phyloP scores from a whole-genome alignment of 2,888 invertebrate genomes.

The Aplocera efformata region DNA sequence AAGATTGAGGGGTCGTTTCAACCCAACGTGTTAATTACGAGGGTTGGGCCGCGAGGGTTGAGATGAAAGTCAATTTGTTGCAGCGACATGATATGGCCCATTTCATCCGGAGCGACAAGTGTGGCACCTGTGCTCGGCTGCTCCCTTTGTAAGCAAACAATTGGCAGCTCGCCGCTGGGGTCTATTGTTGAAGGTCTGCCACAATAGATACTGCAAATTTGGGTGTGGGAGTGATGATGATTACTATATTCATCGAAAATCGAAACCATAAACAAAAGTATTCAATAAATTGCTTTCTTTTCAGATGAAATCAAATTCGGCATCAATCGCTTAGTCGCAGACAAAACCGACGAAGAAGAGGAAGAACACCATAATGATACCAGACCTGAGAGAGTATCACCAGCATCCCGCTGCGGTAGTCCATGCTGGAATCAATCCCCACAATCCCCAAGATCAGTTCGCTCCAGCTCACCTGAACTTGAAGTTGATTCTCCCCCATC shows the following conservation, averaged over 20 bases:
- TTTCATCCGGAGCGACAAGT: conserved; percentile 79
- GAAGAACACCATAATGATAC: conserved; percentile 69
- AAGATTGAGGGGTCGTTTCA: conserved; percentile 67
- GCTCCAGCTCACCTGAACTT: conserved; percentile 84
- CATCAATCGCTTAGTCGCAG: conserved; percentile 87
- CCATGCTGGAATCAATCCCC: conserved; percentile 78
- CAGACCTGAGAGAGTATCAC: conserved; percentile 62
- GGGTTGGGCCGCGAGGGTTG: conserved; percentile 71
- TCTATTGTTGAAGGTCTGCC: conserved; percentile 38
- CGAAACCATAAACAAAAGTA: conserved; percentile 1
- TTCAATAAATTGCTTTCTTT: conserved; percentile 26
- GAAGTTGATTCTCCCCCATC: conserved; percentile 89
- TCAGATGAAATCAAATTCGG: conserved; percentile 92
- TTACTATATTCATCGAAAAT: conserved; percentile 16
- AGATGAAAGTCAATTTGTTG: conserved; percentile 83
- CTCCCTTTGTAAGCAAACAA: conserved; percentile 57
- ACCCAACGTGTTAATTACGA: conserved; percentile 79
- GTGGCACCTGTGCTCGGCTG: conserved; percentile 74
- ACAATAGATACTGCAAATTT: conserved; percentile 25
- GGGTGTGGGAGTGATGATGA: conserved; percentile 19
- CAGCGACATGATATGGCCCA: conserved; percentile 84
- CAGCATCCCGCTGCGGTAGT: conserved; percentile 75
- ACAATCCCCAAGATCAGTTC: conserved; percentile 69
- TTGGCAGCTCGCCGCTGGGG: conserved; percentile 23
- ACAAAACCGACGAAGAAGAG: conserved; percentile 83